phyloP scores from a whole-genome alignment of 2,113 vertebrate genomes.

The Tragulus kanchil region DNA sequence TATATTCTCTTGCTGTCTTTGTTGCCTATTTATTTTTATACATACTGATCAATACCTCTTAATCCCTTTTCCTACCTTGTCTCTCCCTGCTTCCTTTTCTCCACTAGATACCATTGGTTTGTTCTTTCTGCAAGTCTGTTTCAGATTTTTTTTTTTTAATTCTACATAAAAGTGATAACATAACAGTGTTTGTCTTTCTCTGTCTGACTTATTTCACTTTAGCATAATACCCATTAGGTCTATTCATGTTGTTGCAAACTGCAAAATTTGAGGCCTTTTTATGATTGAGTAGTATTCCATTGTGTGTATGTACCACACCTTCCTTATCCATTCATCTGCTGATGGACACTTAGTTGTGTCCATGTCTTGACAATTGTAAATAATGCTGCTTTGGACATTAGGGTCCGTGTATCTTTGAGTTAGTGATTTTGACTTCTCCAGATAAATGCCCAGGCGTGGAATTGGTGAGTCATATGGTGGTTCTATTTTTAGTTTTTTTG shows the following conservation, averaged over 20 bases:
- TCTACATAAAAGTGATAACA: background rate
- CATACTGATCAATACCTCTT: background rate
- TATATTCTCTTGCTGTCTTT: background rate
- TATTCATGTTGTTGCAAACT: background rate
- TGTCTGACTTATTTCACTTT: background rate
- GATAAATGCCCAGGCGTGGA: background rate
- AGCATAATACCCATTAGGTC: background rate
- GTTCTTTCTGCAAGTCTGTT: background rate
- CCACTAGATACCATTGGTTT: background rate
- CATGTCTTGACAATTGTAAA: background rate
- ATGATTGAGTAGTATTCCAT: background rate
- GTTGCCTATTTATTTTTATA: background rate
- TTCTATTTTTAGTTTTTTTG: background rate
- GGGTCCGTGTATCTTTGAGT: background rate
- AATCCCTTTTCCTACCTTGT: background rate
- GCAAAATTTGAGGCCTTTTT: background rate
- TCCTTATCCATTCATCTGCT: background rate
- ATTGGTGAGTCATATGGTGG: background rate
- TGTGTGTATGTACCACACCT: background rate
- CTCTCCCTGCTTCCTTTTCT: background rate
- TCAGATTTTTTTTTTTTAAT: background rate
- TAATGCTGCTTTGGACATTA: background rate
- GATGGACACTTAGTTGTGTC: background rate
- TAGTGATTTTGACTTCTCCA: background rate
- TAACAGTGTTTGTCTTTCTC: background rate